Base-by-base conservation (phyloP, 2,113 vertebrate genomes). In the Meleagris gallopavo region DNA sequence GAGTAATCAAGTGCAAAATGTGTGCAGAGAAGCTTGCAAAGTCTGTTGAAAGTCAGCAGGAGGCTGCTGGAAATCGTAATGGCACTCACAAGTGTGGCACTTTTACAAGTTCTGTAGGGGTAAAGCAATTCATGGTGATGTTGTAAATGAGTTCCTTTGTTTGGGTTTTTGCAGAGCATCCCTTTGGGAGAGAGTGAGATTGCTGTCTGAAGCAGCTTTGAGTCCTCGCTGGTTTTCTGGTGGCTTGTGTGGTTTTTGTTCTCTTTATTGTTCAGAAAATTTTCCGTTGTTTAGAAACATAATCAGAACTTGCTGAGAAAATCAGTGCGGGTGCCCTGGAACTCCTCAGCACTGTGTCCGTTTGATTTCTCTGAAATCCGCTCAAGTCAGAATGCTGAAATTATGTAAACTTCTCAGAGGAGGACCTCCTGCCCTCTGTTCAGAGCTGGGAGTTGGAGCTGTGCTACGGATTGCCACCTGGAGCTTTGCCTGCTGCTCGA, bases 331-430 rank as follows among this genome's bases (percentile, higher is more conserved):
- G 32, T 73, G 82, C 40, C 64, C 16, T 73, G 58, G 58, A 13
- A 38, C 82, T 72, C 62, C 3, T 6, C 43, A 65, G 84, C 66
- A 5, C 13, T 55, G 4, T 17, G 58, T 11, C 65, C 54, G n/a
- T 94, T 62, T 66, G 75, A 54, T 93, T 77, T 80, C 64, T 66
- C 45, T 80, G 85, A 86, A 91, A 69, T 85, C 18, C 61, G 45
- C 78, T 48, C 32, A n/a, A 76, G 58, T 32, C 62, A 70, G 46
- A 74, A 36, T 40, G 41, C 70, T 89, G 50, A 24, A 60, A 54
- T 67, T 72, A 58, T 13, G 55, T 71, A 19, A 27, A 25, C 58
- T 89, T 89, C 82, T 87, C 41, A 67, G 73, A 62, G 55, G n/a
- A 41, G 17, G 40, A 24, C 4, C 38, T 11, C 27, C 16, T 0